A percentile compares a stretch with the other conserved stretches of the same genome.
Conservation (phyloP, 2,113 vertebrate genomes). For the Rynchops niger region DNA sequence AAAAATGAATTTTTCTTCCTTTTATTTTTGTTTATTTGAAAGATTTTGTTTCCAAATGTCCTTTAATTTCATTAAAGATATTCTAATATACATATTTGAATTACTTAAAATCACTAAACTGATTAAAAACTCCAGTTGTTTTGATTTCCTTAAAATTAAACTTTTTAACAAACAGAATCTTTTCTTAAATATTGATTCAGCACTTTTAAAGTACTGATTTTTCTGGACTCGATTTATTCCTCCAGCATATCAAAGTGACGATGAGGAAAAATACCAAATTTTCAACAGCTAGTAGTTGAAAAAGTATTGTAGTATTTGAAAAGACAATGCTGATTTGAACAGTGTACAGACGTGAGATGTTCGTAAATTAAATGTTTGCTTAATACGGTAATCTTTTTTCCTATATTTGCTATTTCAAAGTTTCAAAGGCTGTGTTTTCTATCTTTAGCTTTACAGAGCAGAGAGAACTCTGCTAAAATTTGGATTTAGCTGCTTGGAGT, state of each 20-base stretch:
- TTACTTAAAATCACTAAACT: background rate
- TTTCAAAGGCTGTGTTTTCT: background rate
- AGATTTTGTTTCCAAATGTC: background rate
- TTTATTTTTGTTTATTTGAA: background rate
- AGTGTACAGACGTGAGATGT: background rate
- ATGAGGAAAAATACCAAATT: background rate
- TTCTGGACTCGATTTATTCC: background rate
- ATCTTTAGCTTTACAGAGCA: background rate
- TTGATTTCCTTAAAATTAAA: background rate
- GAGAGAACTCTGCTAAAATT: background rate
- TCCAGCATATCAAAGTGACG: background rate
- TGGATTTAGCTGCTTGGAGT: slow-evolving; percentile 20
- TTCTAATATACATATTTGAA: background rate
- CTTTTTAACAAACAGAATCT: accelerated
- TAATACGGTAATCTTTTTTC: background rate
- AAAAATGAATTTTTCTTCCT: background rate
- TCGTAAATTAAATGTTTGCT: background rate
- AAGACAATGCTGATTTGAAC: background rate
- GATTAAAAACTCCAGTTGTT: background rate
- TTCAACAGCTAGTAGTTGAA: background rate
- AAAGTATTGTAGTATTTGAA: background rate
- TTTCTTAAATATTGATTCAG: background rate
- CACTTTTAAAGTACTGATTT: background rate
- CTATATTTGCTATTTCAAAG: background rate
- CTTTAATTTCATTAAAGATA: background rate